Conservation (phyloP, 2,113 vertebrate genomes). For the Numenius arquata region DNA sequence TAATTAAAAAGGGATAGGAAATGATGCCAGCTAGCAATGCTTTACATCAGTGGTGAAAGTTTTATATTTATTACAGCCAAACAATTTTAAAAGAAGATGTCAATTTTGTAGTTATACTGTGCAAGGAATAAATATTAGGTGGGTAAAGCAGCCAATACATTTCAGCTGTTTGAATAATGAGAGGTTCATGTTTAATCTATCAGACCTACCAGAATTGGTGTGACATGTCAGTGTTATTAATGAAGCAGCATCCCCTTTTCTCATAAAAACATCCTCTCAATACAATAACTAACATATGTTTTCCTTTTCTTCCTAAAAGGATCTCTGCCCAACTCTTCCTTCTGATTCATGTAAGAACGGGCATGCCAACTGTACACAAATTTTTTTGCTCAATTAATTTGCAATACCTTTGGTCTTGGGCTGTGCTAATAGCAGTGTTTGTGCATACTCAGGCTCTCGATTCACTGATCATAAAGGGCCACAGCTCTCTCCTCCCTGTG, state of each 20-base stretch:
- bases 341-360: conserved; percentile 53
- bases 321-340: conserved; percentile 48
- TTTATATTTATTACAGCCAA: conserved; percentile 80
- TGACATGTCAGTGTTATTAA: conserved; percentile 76
- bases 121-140: conserved; percentile 75
- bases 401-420: conserved; percentile 22
- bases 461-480: background rate
- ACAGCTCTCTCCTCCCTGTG: background rate
- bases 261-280: conserved; percentile 69
- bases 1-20: conserved; percentile 96
- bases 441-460: background rate
- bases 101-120: conserved; percentile 73
- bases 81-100: conserved; percentile 82
- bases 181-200: conserved; percentile 77
- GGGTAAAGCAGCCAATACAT: conserved; percentile 58
- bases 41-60: conserved; percentile 81
- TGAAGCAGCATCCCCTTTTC: conserved; percentile 62
- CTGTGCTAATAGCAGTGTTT: background rate
- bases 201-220: conserved; percentile 67
- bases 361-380: conserved; percentile 31
- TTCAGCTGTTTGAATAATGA: conserved; percentile 67
- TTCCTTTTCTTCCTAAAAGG: conserved; percentile 61
- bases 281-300: conserved; percentile 76
- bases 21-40: conserved; percentile 86
- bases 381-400: conserved; percentile 51